Percentiles rank a stretch among this genome's conserved stretches.
Evolutionary conservation across 1,140 invertebrate genomes (phyloP).

Genomic region (Trichonephila clavata): DNA sequence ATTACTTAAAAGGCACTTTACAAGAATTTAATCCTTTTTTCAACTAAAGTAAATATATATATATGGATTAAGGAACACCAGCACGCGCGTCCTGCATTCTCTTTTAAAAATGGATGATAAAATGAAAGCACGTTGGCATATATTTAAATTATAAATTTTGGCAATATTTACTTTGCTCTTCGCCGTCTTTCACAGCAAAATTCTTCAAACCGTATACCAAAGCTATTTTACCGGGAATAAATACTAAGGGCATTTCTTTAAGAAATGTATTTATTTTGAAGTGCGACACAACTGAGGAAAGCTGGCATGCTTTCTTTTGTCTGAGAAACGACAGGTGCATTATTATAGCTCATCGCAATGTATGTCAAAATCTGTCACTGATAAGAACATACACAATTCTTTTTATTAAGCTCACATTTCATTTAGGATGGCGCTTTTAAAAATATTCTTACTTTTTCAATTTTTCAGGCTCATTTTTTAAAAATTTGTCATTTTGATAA

Average conservation of each 20-base stretch:
- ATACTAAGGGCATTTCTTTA: background rate
- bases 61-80: no score
- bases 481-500: no score
- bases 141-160: background rate
- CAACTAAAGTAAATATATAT: no score
- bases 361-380: background rate
- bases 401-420: background rate
- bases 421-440: background rate
- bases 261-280: background rate
- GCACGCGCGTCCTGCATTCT: no score
- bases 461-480: no score
- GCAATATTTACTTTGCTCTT: background rate
- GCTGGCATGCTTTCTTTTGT: background rate
- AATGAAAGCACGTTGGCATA: background rate
- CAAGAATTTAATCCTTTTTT: no score
- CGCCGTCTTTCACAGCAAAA: background rate
- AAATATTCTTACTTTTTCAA: no score
- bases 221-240: constrained; percentile 8
- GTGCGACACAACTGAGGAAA: background rate
- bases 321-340: constrained; percentile 15
- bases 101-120: background rate
- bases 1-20: no score
- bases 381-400: background rate
- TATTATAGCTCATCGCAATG: background rate
- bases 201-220: background rate